phyloP scores from a whole-genome alignment of 2,113 vertebrate genomes.

The Otus sunia region DNA sequence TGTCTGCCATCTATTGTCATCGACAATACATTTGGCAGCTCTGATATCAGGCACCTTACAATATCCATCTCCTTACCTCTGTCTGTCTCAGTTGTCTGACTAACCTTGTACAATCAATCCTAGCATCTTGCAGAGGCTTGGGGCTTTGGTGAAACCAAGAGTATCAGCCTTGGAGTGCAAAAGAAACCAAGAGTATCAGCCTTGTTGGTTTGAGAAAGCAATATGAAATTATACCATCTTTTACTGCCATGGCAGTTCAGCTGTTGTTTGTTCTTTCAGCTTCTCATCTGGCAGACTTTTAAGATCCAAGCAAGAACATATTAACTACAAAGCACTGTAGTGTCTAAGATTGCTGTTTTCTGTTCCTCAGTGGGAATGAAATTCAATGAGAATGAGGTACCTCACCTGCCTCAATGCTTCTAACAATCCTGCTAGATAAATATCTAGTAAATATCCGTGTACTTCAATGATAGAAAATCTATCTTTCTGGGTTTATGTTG shows the following conservation, averaged over 20 bases:
- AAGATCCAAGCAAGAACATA: not conserved
- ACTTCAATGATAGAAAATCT: not conserved
- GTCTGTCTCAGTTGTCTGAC: not conserved
- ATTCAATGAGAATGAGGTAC: not conserved
- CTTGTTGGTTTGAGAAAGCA: not conserved
- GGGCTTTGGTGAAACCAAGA: not conserved
- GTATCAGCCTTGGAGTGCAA: not conserved
- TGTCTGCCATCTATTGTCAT: constrained; percentile 10
- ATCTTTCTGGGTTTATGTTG: not conserved
- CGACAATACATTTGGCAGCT: not conserved
- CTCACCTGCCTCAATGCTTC: not conserved
- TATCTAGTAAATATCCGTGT: not conserved
- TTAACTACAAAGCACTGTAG: not conserved
- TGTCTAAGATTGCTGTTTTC: not conserved
- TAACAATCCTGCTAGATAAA: not conserved
- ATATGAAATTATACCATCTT: not conserved
- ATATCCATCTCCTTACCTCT: not conserved
- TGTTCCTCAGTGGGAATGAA: not conserved
- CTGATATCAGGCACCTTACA: not conserved
- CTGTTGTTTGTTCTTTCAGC: not conserved
- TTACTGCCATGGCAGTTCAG: not conserved
- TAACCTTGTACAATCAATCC: not conserved
- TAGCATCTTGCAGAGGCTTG: not conserved
- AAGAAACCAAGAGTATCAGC: not conserved
- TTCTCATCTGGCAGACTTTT: not conserved